These are phyloP conservation scores for Pseudorectes ferrugineus DNA, from an alignment of 2,113 vertebrate species.

Conservation along the genomic window DNA sequence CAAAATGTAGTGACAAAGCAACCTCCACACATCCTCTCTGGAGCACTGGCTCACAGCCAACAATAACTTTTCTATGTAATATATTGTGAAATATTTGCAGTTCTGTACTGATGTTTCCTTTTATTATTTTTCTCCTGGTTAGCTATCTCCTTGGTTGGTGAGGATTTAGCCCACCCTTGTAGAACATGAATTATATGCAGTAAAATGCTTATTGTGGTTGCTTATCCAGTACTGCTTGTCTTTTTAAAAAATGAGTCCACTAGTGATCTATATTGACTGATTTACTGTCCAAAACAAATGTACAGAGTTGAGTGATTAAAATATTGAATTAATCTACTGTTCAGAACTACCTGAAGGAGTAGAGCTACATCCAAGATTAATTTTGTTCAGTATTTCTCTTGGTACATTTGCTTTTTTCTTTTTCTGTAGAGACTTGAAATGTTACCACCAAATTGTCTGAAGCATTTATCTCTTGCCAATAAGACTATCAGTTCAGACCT, in stretches of 20 bases:
- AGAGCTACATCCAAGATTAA: not conserved
- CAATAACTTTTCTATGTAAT: not conserved
- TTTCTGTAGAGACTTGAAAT: slow-evolving; percentile 21
- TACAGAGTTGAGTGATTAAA: not conserved
- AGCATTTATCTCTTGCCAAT: slow-evolving; percentile 51
- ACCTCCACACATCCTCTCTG: not conserved
- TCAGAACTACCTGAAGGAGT: not conserved
- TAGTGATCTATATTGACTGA: not conserved
- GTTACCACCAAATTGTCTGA: slow-evolving; percentile 18
- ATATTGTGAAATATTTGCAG: not conserved
- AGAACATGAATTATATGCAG: not conserved
- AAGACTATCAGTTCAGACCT: not conserved
- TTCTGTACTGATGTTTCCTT: not conserved
- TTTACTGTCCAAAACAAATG: not conserved
- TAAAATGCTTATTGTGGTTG: not conserved
- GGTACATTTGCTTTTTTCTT: not conserved
- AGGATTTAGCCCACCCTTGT: not conserved
- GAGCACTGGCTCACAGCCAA: not conserved
- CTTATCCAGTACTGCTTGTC: not conserved
- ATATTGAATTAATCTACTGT: not conserved
- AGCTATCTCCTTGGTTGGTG: not conserved
- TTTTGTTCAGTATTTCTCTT: slow-evolving; percentile 7
- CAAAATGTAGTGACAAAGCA: not conserved
- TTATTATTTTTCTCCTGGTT: not conserved
- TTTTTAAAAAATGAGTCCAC: not conserved